Evolutionary conservation across 1,140 invertebrate species (phyloP).

Genomic region (Apis cerana): DNA sequence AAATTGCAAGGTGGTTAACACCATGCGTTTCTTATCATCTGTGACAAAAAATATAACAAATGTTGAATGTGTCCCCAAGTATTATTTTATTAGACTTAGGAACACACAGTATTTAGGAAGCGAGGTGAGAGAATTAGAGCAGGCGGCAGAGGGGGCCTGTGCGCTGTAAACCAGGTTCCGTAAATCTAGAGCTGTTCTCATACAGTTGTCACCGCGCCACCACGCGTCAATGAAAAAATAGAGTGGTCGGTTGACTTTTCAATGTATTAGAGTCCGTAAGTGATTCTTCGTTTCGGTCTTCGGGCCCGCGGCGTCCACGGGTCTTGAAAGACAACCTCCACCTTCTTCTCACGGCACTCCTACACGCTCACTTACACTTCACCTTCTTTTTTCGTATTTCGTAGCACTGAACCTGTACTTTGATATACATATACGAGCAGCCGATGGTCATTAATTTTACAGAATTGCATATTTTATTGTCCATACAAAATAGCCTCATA

Average conservation of each 20-base stretch:
- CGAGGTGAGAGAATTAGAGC: conserved; percentile 40
- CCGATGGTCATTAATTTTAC: conserved; percentile 76
- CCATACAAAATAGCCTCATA: conserved; percentile 79
- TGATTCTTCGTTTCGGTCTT: conserved; percentile 64
- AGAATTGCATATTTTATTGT: conserved; percentile 78
- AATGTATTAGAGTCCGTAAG: conserved; percentile 57
- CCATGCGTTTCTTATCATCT: not conserved
- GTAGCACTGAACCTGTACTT: conserved; percentile 43
- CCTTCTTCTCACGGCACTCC: conserved; percentile 69
- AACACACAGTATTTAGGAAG: conserved; percentile 29
- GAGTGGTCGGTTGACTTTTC: conserved; percentile 27
- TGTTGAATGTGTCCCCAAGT: conserved; percentile 32
- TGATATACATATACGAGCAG: conserved; percentile 60
- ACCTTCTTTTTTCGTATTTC: conserved; percentile 52
- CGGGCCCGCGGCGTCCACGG: conserved; percentile 74
- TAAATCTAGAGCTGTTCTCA: conserved; percentile 48
- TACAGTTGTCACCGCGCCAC: conserved; percentile 67
- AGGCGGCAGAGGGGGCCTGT: conserved; percentile 50
- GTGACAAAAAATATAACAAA: not conserved
- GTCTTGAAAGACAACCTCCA: conserved; percentile 71
- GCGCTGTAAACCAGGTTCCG: conserved; percentile 32
- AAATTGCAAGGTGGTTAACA: conserved; percentile 12
- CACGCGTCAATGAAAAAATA: conserved; percentile 63
- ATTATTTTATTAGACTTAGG: conserved; percentile 16
- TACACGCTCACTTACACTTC: conserved; percentile 60